Evolutionary conservation across 1,140 invertebrate genomes (phyloP).

Genomic region (Agraylea sexmaculata): DNA sequence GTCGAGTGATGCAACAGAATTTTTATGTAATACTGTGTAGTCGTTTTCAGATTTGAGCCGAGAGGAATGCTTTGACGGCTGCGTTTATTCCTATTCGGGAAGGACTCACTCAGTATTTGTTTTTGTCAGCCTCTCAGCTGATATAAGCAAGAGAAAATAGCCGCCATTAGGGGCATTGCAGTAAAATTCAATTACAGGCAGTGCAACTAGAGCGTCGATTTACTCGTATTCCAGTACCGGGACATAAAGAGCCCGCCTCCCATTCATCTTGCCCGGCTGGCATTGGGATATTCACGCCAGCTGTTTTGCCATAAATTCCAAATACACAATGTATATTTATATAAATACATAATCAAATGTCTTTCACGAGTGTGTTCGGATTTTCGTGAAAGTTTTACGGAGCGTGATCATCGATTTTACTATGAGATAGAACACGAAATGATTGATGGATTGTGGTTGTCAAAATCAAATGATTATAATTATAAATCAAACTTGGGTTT

Average conservation of each 20-base stretch:
- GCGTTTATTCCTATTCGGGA: too few relatives aligned
- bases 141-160: not conserved
- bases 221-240: not conserved
- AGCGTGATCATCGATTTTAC: not conserved
- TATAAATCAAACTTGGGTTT: not conserved
- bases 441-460: not conserved
- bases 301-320: constrained; percentile 18
- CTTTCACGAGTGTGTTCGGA: too few relatives aligned
- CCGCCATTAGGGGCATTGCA: not conserved
- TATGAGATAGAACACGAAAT: not conserved
- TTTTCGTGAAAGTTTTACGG: too few relatives aligned
- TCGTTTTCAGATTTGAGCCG: too few relatives aligned
- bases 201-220: too few relatives aligned
- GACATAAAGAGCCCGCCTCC: constrained; percentile 6
- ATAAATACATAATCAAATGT: too few relatives aligned
- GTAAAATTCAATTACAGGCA: constrained; percentile 1
- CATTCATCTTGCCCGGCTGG: not conserved
- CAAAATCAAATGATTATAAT: not conserved
- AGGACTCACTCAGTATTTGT: not conserved
- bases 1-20: too few relatives aligned
- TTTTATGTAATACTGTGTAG: too few relatives aligned
- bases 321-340: constrained; percentile 6
- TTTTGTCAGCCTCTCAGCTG: not conserved
- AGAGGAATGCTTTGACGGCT: too few relatives aligned
- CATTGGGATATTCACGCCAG: constrained; percentile 7